These are phyloP conservation scores for Ctenodactylus gundi DNA, from an alignment of 2,113 vertebrate species.

Conservation along the genomic window DNA sequence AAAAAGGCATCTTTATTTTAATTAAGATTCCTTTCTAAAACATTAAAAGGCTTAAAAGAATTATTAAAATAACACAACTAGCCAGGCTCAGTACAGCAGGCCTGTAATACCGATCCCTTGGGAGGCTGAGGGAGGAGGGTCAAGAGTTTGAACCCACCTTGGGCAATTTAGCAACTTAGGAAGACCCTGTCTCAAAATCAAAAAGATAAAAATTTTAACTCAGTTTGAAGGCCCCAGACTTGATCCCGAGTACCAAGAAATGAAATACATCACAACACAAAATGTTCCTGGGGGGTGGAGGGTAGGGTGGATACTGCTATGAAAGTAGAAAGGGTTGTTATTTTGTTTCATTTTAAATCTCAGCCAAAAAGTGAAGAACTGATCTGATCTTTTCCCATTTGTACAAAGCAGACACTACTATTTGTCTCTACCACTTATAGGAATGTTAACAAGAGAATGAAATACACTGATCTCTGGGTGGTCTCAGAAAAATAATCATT, in stretches of 20 bases:
- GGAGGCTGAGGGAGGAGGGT: no score
- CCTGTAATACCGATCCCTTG: no score
- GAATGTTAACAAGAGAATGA: slow-evolving; percentile 41
- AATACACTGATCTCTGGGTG: neutral
- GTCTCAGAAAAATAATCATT: slow-evolving; percentile 1
- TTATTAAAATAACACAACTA: neutral
- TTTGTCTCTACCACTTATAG: neutral
- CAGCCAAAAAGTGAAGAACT: neutral
- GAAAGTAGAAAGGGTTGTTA: neutral
- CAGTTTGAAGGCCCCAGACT: no score
- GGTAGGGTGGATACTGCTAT: neutral
- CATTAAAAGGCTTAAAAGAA: neutral
- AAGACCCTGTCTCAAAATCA: no score
- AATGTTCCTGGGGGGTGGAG: neutral
- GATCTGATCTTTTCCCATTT: neutral
- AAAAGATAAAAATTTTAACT: no score
- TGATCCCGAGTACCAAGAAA: no score
- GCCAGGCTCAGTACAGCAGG: no score
- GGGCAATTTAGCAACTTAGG: no score
- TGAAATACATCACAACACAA: no score
- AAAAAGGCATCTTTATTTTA: slow-evolving; percentile 40
- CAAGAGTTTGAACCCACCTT: no score
- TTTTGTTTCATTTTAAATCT: slow-evolving; percentile 35
- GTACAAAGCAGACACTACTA: neutral
- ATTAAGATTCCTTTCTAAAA: slow-evolving; percentile 13